phyloP scores from a whole-genome alignment of 2,888 invertebrate genomes.

The Dascillus cervinus region DNA sequence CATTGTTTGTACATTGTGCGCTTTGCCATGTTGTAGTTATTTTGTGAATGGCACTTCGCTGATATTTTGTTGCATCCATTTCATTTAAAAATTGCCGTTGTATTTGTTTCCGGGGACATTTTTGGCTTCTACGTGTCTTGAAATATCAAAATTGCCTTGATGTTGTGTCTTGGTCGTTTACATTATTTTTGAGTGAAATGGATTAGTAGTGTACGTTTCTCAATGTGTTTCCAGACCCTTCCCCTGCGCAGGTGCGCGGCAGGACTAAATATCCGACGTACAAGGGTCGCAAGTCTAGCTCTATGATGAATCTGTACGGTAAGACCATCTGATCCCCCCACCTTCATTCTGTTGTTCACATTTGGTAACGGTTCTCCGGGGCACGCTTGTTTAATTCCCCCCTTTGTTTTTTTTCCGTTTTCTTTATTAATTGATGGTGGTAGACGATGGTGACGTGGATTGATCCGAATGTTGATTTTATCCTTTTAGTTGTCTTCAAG shows the following conservation, averaged over 20 bases:
- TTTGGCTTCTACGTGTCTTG: neutral
- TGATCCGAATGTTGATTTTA: too few species aligned
- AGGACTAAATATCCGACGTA: constrained; percentile 77
- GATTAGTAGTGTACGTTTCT: constrained; percentile 38
- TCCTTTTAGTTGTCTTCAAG: too few species aligned
- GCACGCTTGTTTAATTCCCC: too few species aligned
- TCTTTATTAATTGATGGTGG: too few species aligned
- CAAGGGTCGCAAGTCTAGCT: constrained; percentile 87
- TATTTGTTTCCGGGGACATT: too few species aligned
- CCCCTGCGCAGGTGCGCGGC: constrained; percentile 69
- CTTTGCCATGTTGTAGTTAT: constrained; percentile 15
- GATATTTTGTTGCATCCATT: constrained; percentile 27
- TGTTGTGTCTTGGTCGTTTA: constrained; percentile 1
- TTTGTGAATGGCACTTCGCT: constrained; percentile 16
- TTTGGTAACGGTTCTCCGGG: constrained; percentile 15
- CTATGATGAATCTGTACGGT: constrained; percentile 94
- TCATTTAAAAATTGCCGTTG: constrained; percentile 26
- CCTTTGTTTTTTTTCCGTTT: too few species aligned
- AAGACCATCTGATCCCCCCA: constrained; percentile 52
- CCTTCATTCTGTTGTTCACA: constrained; percentile 7
- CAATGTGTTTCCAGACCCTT: constrained; percentile 76
- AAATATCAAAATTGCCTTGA: constrained; percentile 3
- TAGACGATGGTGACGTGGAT: too few species aligned
- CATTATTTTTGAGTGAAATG: constrained; percentile 30
- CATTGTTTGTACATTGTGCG: constrained; percentile 4